A percentile compares a stretch with the other conserved stretches of the same genome.
These are phyloP conservation scores for Neosilurus hyrtlii DNA, from an alignment of 2,797 vertebrate species.

Conservation along the genomic window DNA sequence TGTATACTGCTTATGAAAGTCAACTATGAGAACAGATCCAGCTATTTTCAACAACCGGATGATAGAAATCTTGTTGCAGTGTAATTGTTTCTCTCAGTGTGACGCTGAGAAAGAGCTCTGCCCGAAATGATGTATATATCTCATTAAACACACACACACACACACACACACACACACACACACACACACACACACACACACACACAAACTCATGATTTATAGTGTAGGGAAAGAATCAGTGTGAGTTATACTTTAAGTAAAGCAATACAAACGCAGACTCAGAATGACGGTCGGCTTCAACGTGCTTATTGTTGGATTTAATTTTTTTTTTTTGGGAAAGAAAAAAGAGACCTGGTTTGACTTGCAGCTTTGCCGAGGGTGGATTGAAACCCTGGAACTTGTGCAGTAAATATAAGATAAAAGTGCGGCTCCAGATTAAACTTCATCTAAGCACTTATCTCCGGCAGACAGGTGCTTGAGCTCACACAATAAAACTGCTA, in stretches of 20 bases:
- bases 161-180: slow-evolving; percentile 5
- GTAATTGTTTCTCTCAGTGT: slow-evolving; percentile 31
- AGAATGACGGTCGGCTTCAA: not conserved
- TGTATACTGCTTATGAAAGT: not conserved
- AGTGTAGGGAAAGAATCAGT: not conserved
- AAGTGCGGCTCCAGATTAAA: slow-evolving; percentile 17
- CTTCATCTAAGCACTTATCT: slow-evolving; percentile 50
- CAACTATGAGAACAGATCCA: not conserved
- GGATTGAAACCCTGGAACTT: slow-evolving; percentile 30
- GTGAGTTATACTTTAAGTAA: slow-evolving; percentile 13
- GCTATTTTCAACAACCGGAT: not conserved
- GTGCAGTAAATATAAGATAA: slow-evolving; percentile 37
- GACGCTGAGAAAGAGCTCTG: slow-evolving; percentile 30
- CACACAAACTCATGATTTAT: slow-evolving; percentile 26
- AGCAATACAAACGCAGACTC: not conserved
- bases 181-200: not conserved
- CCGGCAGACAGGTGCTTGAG: slow-evolving; percentile 44
- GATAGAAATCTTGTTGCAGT: slow-evolving; percentile 13
- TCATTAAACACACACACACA: slow-evolving; percentile 34
- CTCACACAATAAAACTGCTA: slow-evolving; percentile 48
- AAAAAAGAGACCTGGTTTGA: slow-evolving; percentile 28
- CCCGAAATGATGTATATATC: slow-evolving; percentile 32
- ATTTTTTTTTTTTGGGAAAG: slow-evolving; percentile 2
- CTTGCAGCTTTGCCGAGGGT: slow-evolving; percentile 18
- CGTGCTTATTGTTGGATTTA: slow-evolving; percentile 18